Evolutionary conservation across 2,888 invertebrate genomes (phyloP).

Genomic region (Catonia carolina): DNA sequence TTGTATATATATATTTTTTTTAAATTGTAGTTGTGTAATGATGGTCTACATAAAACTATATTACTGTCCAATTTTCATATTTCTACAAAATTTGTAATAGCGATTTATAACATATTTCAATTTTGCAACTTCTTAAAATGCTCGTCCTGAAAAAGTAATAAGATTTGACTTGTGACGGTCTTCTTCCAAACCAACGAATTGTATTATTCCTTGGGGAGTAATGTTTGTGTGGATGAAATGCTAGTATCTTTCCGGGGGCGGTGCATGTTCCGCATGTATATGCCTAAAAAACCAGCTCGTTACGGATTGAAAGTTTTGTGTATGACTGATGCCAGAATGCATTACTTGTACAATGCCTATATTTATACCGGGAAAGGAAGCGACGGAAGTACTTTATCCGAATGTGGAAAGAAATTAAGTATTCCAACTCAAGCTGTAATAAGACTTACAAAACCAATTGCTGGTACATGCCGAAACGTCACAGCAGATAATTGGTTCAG

Average conservation of each 20-base stretch:
- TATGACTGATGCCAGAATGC: background rate
- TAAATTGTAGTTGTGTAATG: too few species aligned
- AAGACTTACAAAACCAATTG: background rate
- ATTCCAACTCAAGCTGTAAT: background rate
- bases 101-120: too few species aligned
- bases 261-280: background rate
- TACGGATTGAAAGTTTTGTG: constrained; percentile 5
- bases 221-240: constrained; percentile 14
- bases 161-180: too few species aligned
- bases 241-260: background rate
- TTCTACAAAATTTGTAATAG: too few species aligned
- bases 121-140: too few species aligned
- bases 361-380: constrained; percentile 4
- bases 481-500: constrained; percentile 38
- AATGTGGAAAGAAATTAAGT: background rate
- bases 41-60: too few species aligned
- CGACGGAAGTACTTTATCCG: background rate
- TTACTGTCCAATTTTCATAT: too few species aligned
- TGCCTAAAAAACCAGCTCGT: background rate
- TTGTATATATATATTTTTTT: too few species aligned
- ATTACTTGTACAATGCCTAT: constrained; percentile 7
- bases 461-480: constrained; percentile 35
- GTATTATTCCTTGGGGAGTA: constrained; percentile 6
- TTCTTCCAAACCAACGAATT: too few species aligned
- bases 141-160: too few species aligned